A percentile compares a stretch with the other conserved stretches of the same genome.
Conservation (phyloP, 2,113 vertebrate species). For the Syngnathus scovelli region DNA sequence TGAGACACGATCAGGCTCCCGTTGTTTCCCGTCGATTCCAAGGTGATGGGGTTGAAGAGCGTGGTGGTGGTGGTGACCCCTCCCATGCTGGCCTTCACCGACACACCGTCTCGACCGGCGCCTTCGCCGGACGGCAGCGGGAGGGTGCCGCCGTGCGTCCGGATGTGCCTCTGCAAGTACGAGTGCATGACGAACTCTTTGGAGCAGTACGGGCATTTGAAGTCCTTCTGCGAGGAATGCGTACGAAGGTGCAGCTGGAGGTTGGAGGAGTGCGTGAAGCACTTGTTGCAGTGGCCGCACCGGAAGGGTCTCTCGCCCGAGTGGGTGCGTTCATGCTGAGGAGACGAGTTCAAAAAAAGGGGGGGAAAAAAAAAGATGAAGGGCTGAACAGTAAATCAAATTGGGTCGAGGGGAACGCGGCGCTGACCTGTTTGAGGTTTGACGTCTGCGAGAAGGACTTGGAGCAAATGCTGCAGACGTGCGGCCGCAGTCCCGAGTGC, state of each 20-base stretch:
- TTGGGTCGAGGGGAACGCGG: not conserved
- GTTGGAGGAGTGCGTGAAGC: conserved; percentile 86
- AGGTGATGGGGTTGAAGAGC: conserved; percentile 67
- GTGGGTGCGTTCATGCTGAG: conserved; percentile 85
- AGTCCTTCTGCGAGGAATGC: conserved; percentile 82
- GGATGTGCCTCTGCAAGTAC: conserved; percentile 85
- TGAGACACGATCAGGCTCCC: conserved; percentile 74
- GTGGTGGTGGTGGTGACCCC: conserved; percentile 58
- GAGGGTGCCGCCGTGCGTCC: conserved; percentile 53
- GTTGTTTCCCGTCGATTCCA: conserved; percentile 73
- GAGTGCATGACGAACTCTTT: conserved; percentile 89
- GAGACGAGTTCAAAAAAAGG: not conserved
- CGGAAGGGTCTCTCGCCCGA: conserved; percentile 82
- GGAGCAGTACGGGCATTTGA: conserved; percentile 77
- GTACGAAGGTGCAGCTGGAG: conserved; percentile 84
- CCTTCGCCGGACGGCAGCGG: conserved; percentile 36
- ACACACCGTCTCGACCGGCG: conserved; percentile 51
- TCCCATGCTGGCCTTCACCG: conserved; percentile 53
- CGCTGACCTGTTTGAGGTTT: conserved; percentile 77
- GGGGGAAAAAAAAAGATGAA: too few species aligned
- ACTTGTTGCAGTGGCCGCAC: conserved; percentile 77
- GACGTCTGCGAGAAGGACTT: conserved; percentile 88
- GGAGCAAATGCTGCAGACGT: conserved; percentile 79
- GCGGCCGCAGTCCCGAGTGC: conserved; percentile 85
- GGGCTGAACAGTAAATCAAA: too few species aligned